Base-by-base conservation (phyloP, 2,888 invertebrate genomes). In the Steinernema hermaphroditum region DNA sequence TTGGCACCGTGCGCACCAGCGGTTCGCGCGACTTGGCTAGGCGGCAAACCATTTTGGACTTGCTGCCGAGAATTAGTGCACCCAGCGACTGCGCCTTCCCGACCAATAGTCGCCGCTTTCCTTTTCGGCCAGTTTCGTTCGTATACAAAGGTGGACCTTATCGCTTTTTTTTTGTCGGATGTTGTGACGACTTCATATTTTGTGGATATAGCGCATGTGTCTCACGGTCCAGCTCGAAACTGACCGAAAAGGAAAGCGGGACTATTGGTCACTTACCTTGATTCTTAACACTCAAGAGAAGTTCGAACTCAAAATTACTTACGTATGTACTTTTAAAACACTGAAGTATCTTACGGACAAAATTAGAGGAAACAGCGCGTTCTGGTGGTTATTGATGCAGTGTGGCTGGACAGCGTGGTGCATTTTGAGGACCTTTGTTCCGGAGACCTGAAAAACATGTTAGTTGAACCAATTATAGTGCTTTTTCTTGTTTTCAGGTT, bases 41-140 rank as follows among this genome's bases (percentile, higher is more conserved):
- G 62, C 62, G 62, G 62, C 62, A 62, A 62, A 62, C 62, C 62
- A 62, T 62, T 62, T 62, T 62, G 62, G 32, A 62, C 62, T 62
- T 62, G 29, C 62, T 19, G 32, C 62, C 62, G 62, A 32, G 32
- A 62, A 62, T 62, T 62, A 62, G 62, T 62, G 29, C 62, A 32
- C 32, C 62, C 34, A 62, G 32, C 32, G 16, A 29, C 32, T 8
- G 62, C 62, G 62, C 62, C 32, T 62, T 62, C 14, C 16, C 32
- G 62, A 8, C 32, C 29, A n/a, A 50, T 50, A 19, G 50, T 50
- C 24, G 24, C n/a, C 62, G 62, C 16, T 34, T 62, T 29, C 32
- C 62, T 29, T 29, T 16, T 14, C 62, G 12, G 27, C 32, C 29
- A 32, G 32, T 8, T 29, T 29, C 62, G 32, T 12, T 2, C n/a